Percentiles rank a stretch among this genome's conserved stretches.
Evolutionary conservation across 2,797 vertebrate species (phyloP).

Genomic region (Tauraco hartlaubi): DNA sequence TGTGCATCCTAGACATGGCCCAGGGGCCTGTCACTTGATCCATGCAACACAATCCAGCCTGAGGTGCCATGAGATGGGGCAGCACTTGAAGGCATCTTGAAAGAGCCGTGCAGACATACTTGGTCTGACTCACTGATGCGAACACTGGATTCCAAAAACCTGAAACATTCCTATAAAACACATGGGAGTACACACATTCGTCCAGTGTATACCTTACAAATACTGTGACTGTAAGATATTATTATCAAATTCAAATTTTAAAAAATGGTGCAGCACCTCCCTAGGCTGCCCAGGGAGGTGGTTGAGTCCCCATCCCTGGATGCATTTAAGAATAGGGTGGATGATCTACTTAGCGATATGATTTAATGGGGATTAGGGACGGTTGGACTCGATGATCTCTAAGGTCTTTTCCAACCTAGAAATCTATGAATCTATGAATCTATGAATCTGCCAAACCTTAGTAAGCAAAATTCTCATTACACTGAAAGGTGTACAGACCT

Average conservation of each 20-base stretch:
- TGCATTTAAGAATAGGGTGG: too few relatives aligned
- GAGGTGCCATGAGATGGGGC: accelerated
- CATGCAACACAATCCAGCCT: neutral
- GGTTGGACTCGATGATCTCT: too few relatives aligned
- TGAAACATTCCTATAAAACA: neutral
- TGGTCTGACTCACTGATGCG: neutral
- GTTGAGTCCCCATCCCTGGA: too few relatives aligned
- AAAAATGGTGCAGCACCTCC: neutral
- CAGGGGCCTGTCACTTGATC: neutral
- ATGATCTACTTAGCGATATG: too few relatives aligned
- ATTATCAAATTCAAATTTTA: neutral
- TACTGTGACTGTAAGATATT: neutral
- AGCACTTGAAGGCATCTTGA: neutral
- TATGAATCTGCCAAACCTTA: neutral
- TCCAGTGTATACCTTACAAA: neutral
- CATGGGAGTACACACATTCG: neutral
- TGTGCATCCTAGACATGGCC: accelerated
- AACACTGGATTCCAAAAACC: neutral
- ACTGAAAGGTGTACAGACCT: neutral
- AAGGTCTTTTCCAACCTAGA: too few relatives aligned
- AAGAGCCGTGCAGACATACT: neutral
- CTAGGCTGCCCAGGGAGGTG: too few relatives aligned
- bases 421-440: too few relatives aligned
- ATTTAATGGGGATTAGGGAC: too few relatives aligned
- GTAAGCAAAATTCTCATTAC: neutral